A percentile compares a stretch with the other conserved stretches of the same genome.
phyloP scores from a whole-genome alignment of 2,113 vertebrate genomes.

The Ascaphus truei region DNA sequence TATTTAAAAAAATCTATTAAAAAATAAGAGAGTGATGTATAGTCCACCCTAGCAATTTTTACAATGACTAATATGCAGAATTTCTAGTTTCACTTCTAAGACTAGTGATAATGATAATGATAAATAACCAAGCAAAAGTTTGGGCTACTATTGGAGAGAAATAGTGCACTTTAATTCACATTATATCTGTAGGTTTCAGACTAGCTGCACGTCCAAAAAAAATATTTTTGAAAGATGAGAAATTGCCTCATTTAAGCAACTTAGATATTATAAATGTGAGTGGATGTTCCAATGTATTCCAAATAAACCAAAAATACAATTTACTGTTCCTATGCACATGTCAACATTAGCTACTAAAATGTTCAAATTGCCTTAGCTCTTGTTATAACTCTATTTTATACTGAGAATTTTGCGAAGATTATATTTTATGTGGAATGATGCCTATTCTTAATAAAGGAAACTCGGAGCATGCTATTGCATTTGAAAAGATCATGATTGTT shows the following conservation, averaged over 20 bases:
- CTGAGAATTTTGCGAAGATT: neutral
- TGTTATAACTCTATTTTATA: neutral
- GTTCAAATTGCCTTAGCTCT: neutral
- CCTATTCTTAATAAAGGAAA: neutral
- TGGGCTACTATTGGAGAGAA: neutral
- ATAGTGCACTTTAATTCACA: neutral
- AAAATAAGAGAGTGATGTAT: slow-evolving; percentile 35
- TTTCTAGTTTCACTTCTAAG: slow-evolving; percentile 17
- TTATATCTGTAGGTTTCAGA: neutral
- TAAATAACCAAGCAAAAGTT: slow-evolving; percentile 33
- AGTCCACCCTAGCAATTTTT: slow-evolving; percentile 19
- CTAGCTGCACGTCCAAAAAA: neutral
- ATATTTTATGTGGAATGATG: neutral
- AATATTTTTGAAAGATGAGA: neutral
- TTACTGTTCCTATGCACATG: neutral
- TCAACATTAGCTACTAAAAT: neutral
- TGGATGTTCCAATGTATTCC: too few species aligned
- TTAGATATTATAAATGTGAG: too few species aligned
- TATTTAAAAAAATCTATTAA: slow-evolving; percentile 45
- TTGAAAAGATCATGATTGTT: slow-evolving; percentile 15
- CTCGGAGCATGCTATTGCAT: slow-evolving; percentile 17
- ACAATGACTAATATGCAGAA: slow-evolving; percentile 38
- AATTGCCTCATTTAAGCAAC: too few species aligned
- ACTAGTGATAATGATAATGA: slow-evolving; percentile 40
- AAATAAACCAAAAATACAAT: too few species aligned